Percentiles rank a stretch among this genome's conserved stretches.
Conservation (phyloP, 2,113 vertebrate species). For the Arizona elegans region DNA sequence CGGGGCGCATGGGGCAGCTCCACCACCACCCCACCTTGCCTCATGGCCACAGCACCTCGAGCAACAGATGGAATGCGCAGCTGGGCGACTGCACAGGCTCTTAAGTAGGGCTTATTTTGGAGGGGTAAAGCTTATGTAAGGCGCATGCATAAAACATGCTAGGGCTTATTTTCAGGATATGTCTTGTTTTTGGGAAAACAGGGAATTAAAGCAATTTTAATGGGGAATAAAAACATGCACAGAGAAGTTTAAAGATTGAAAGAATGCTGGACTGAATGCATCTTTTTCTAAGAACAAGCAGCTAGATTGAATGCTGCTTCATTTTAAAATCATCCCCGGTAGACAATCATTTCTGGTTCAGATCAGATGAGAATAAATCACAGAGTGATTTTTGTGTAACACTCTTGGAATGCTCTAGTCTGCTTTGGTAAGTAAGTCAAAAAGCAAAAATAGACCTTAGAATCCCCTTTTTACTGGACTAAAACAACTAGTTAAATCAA, state of each 20-base stretch:
- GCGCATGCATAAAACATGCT: no score
- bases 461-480: neutral
- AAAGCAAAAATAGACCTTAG: rapidly evolving
- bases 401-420: neutral
- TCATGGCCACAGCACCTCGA: no score
- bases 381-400: neutral
- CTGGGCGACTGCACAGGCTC: no score
- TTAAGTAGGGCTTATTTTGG: no score
- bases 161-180: no score
- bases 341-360: constrained; percentile 41
- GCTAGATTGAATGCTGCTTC: neutral
- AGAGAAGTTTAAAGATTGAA: neutral
- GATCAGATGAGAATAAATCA: constrained; percentile 5
- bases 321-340: constrained; percentile 3
- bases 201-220: neutral
- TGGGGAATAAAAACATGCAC: neutral
- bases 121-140: no score
- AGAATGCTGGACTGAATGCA: neutral
- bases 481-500: neutral
- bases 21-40: no score
- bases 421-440: neutral
- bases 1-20: no score
- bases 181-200: no score
- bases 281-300: neutral
- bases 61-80: no score